Conservation (phyloP, 1,140 invertebrate species). For the Sinonovacula constricta region DNA sequence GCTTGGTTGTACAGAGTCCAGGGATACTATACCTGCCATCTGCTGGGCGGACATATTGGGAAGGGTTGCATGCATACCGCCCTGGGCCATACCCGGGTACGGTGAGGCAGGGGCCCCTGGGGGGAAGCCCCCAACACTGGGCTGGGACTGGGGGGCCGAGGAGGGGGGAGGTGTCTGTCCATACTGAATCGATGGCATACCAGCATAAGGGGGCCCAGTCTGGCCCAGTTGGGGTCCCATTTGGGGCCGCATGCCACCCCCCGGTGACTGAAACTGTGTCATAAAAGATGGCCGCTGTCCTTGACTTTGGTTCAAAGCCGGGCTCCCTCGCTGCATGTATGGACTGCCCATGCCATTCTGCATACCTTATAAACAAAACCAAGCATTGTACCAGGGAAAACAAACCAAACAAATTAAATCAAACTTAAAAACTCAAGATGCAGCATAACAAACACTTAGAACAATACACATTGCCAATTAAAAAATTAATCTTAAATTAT, state of each 20-base stretch:
- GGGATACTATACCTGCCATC: not conserved
- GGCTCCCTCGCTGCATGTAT: constrained; percentile 47
- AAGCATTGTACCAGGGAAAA: no score
- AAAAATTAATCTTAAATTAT: no score
- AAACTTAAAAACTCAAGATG: constrained; percentile 13
- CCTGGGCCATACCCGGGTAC: constrained; percentile 52
- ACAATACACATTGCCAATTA: no score
- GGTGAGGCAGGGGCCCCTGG: constrained; percentile 28
- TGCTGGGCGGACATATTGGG: constrained; percentile 33
- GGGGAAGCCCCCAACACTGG: constrained; percentile 21
- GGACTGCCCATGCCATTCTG: constrained; percentile 26
- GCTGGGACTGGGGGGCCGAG: constrained; percentile 37
- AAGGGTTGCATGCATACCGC: constrained; percentile 41
- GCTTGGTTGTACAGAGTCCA: no score
- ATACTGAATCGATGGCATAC: constrained; percentile 49
- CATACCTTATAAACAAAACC: constrained; percentile 45
- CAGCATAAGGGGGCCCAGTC: no score
- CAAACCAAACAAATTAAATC: no score
- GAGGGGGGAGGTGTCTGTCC: constrained; percentile 30
- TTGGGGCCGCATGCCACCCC: constrained; percentile 32
- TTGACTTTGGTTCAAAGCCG: constrained; percentile 14
- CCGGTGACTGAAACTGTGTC: constrained; percentile 26
- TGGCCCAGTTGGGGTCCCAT: constrained; percentile 14
- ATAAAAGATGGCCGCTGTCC: constrained; percentile 28
- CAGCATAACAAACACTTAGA: constrained; percentile 1